phyloP scores from a whole-genome alignment of 1,140 invertebrate genomes.

The Sitodiplosis mosellana region DNA sequence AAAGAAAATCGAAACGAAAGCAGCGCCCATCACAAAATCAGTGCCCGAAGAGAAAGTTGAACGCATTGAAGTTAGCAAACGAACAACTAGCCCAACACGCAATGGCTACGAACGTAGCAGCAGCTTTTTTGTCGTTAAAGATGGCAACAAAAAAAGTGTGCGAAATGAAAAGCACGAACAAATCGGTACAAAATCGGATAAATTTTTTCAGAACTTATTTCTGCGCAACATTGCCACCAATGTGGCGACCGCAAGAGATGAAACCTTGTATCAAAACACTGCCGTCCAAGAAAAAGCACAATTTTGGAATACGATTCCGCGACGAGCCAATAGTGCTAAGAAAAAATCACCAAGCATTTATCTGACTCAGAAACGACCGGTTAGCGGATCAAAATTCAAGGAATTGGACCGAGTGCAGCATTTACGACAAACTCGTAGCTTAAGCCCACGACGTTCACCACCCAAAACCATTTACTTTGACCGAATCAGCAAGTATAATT shows the following conservation, averaged over 20 bases:
- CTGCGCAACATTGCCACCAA: slow-evolving; percentile 26
- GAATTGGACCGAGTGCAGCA: slow-evolving; percentile 30
- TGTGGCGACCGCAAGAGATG: slow-evolving; percentile 14
- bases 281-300: slow-evolving; percentile 39
- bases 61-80: no score
- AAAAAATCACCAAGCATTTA: slow-evolving; percentile 38
- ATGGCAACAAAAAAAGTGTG: not conserved
- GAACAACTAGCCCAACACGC: no score
- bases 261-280: slow-evolving; percentile 22
- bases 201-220: slow-evolving; percentile 52
- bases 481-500: slow-evolving; percentile 25
- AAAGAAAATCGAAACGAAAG: slow-evolving; percentile 12
- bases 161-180: slow-evolving; percentile 1
- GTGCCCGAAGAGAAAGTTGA: not conserved
- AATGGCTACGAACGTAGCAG: no score
- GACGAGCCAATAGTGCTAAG: slow-evolving; percentile 15
- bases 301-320: slow-evolving; percentile 1
- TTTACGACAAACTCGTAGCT: slow-evolving; percentile 16
- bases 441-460: slow-evolving; percentile 17
- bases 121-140: not conserved
- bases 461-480: slow-evolving; percentile 17
- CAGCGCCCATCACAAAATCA: slow-evolving; percentile 12
- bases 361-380: slow-evolving; percentile 45
- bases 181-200: slow-evolving; percentile 30
- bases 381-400: slow-evolving; percentile 49